phyloP scores from a whole-genome alignment of 2,888 invertebrate genomes.

The Clunio marinus region DNA sequence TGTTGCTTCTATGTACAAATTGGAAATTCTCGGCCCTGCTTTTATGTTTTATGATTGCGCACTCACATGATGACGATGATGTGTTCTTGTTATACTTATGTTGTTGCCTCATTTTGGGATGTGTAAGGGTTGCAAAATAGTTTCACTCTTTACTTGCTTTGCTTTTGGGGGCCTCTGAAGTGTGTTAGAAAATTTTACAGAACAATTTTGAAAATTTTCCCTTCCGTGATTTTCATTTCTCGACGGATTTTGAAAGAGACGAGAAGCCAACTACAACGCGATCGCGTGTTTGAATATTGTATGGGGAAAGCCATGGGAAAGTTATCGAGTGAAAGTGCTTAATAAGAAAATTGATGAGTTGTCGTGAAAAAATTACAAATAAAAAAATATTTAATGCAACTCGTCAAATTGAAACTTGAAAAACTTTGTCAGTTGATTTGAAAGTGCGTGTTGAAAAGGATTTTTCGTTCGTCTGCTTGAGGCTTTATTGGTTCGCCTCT shows the following conservation, averaged over 20 bases:
- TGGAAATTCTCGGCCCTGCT: constrained; percentile 29
- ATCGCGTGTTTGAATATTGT: constrained; percentile 33
- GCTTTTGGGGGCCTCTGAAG: constrained; percentile 10
- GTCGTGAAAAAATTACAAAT: constrained; percentile 22
- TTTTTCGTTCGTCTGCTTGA: constrained; percentile 30
- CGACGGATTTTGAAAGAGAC: neutral
- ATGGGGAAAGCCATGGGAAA: constrained; percentile 22
- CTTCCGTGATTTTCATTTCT: constrained; percentile 19
- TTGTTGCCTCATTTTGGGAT: constrained; percentile 31
- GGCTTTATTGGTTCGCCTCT: constrained; percentile 37
- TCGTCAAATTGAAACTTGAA: neutral
- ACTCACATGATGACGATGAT: constrained; percentile 33
- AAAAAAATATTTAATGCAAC: neutral
- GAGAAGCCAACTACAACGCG: neutral
- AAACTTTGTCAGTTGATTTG: constrained; percentile 25
- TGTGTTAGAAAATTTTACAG: constrained; percentile 29
- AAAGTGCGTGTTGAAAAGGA: constrained; percentile 25
- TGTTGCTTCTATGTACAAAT: constrained; percentile 17
- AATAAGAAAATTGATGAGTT: constrained; percentile 37
- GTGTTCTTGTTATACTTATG: constrained; percentile 23
- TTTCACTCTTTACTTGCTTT: constrained; percentile 30
- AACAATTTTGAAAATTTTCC: constrained; percentile 29
- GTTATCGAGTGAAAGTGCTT: constrained; percentile 39
- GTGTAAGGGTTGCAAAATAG: constrained; percentile 36
- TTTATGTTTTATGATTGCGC: constrained; percentile 39